Evolutionary conservation across 1,140 invertebrate genomes (phyloP).

Genomic region (Cryptotermes secundus): DNA sequence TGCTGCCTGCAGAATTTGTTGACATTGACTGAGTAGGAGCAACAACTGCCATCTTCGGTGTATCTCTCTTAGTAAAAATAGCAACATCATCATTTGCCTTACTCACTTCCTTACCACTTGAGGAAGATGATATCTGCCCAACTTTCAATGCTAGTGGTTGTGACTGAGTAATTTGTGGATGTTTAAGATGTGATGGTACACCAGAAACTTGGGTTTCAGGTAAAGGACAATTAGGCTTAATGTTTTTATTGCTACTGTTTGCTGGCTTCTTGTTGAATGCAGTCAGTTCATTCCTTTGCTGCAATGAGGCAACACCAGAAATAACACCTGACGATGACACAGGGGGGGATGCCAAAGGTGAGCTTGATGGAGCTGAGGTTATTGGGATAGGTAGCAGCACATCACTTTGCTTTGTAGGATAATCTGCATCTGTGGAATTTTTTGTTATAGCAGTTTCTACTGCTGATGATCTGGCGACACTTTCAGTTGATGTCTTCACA

Average conservation of each 20-base stretch:
- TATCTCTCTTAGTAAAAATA: background rate
- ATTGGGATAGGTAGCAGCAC: background rate
- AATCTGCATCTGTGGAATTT: background rate
- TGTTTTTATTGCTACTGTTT: background rate
- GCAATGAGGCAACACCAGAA: background rate
- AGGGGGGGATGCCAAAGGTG: background rate
- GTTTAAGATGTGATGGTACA: background rate
- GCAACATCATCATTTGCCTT: background rate
- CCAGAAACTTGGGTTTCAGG: background rate
- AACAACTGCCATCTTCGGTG: constrained; percentile 32
- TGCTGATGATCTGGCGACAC: background rate
- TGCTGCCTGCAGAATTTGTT: background rate
- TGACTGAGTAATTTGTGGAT: background rate
- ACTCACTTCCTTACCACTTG: background rate
- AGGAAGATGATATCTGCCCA: background rate
- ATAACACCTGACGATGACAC: background rate
- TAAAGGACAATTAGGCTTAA: background rate
- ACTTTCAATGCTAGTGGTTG: background rate
- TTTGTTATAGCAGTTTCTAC: background rate
- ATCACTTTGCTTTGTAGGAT: background rate
- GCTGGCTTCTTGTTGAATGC: background rate
- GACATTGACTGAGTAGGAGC: constrained; percentile 27
- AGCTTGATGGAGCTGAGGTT: background rate
- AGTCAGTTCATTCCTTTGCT: background rate
- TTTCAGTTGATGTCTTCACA: background rate